Percentiles rank a stretch among this genome's conserved stretches.
phyloP scores from a whole-genome alignment of 2,888 invertebrate species.

The Chouioia cunea region DNA sequence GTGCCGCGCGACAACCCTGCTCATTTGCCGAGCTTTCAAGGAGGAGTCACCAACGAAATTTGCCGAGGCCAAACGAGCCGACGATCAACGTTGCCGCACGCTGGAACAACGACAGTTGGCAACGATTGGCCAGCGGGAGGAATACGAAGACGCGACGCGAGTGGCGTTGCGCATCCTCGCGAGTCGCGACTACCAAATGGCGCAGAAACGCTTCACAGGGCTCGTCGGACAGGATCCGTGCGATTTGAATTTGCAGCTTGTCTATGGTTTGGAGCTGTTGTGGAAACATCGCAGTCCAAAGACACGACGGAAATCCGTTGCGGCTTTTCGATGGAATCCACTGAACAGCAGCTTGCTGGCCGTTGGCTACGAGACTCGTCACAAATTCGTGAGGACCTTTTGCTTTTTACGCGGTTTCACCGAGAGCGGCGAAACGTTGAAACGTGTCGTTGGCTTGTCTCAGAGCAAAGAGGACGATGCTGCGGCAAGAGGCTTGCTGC shows the following conservation, averaged over 20 bases:
- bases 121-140: background rate
- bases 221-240: slow-evolving; percentile 75
- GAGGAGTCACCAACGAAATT: background rate
- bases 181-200: slow-evolving; percentile 75
- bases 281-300: slow-evolving; percentile 75
- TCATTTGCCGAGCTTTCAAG: slow-evolving; percentile 11
- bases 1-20: background rate
- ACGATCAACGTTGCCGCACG: background rate
- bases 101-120: background rate
- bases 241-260: slow-evolving; percentile 75
- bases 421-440: background rate
- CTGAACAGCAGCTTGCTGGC: slow-evolving; percentile 80
- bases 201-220: slow-evolving; percentile 80
- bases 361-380: slow-evolving; percentile 76
- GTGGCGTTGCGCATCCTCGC: slow-evolving; percentile 81
- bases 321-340: slow-evolving; percentile 77
- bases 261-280: slow-evolving; percentile 76
- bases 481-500: slow-evolving; percentile 72
- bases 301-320: slow-evolving; percentile 73
- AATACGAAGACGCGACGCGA: slow-evolving; percentile 25
- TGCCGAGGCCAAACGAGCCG: background rate
- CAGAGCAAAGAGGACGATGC: background rate
- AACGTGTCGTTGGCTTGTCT: background rate
- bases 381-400: background rate
- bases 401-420: background rate